These are phyloP conservation scores for Caenorhabditis sp. DNA, from an alignment of 2,888 invertebrate species.

Conservation along the genomic window DNA sequence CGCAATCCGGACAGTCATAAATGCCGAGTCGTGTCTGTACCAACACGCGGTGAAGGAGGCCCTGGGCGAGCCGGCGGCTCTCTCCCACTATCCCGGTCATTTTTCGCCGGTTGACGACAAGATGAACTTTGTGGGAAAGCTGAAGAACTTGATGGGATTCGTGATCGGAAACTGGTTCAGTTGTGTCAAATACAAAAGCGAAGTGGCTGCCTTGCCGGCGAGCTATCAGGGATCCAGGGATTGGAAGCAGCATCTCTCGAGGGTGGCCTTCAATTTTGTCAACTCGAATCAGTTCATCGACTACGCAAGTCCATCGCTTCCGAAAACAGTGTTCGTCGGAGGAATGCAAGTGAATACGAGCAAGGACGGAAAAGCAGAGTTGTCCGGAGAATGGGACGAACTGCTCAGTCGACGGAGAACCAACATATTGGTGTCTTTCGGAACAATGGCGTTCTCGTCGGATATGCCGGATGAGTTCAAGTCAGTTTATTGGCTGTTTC, in stretches of 20 bases:
- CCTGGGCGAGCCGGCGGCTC: slow-evolving; percentile 40
- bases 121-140: slow-evolving; percentile 26
- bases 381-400: slow-evolving; percentile 32
- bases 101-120: too few species aligned
- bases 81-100: slow-evolving; percentile 43
- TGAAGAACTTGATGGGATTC: slow-evolving; percentile 20
- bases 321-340: slow-evolving; percentile 52
- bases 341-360: slow-evolving; percentile 55
- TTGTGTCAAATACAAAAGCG: neutral
- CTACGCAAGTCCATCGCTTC: slow-evolving; percentile 44
- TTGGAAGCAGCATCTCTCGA: slow-evolving; percentile 28
- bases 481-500: too few species aligned
- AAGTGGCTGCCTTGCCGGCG: slow-evolving; percentile 11
- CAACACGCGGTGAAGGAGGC: too few species aligned
- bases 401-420: slow-evolving; percentile 22
- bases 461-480: slow-evolving; percentile 53
- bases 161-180: slow-evolving; percentile 16
- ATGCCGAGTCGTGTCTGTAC: too few species aligned
- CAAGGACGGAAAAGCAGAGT: slow-evolving; percentile 1
- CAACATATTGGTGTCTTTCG: slow-evolving; percentile 58
- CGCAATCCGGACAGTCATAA: too few species aligned
- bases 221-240: slow-evolving; percentile 6
- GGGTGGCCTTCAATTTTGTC: slow-evolving; percentile 34
- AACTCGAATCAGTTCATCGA: slow-evolving; percentile 50
- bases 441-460: slow-evolving; percentile 46